Evolutionary conservation across 2,113 vertebrate genomes (phyloP).

Genomic region (Pteronura brasiliensis): DNA sequence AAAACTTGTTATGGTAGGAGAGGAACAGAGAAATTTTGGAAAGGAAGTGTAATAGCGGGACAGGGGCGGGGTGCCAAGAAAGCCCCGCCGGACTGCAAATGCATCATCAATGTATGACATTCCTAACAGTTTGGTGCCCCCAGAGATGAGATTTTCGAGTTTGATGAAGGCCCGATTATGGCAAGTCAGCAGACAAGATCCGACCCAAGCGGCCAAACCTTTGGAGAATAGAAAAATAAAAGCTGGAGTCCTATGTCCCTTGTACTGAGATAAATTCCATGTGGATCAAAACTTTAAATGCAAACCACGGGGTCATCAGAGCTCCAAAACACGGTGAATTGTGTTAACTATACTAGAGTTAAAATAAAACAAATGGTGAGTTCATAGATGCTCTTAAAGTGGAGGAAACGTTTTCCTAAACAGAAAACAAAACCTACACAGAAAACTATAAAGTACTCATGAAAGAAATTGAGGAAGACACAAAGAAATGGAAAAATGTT

Average conservation of each 20-base stretch:
- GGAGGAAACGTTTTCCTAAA: background rate
- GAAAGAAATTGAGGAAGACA: no score
- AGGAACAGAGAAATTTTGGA: background rate
- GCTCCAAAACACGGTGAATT: background rate
- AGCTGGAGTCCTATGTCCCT: background rate
- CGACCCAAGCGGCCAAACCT: background rate
- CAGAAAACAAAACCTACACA: no score
- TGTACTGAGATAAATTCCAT: background rate
- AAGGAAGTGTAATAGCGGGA: no score
- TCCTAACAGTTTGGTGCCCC: background rate
- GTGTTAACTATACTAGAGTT: background rate
- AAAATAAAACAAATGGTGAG: background rate
- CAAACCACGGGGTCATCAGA: background rate
- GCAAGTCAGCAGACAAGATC: background rate
- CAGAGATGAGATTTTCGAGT: rapidly evolving
- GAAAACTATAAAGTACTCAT: no score
- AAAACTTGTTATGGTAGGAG: background rate
- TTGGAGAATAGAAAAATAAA: background rate
- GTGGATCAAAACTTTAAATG: background rate
- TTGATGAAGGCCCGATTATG: background rate
- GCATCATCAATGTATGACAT: background rate
- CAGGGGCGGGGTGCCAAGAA: background rate
- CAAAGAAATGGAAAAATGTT: no score
- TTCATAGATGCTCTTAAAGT: background rate
- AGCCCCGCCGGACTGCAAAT: background rate